A percentile compares a stretch with the other conserved stretches of the same genome.
These are phyloP conservation scores for Poecilia picta DNA, from an alignment of 2,797 vertebrate species.

Conservation along the genomic window DNA sequence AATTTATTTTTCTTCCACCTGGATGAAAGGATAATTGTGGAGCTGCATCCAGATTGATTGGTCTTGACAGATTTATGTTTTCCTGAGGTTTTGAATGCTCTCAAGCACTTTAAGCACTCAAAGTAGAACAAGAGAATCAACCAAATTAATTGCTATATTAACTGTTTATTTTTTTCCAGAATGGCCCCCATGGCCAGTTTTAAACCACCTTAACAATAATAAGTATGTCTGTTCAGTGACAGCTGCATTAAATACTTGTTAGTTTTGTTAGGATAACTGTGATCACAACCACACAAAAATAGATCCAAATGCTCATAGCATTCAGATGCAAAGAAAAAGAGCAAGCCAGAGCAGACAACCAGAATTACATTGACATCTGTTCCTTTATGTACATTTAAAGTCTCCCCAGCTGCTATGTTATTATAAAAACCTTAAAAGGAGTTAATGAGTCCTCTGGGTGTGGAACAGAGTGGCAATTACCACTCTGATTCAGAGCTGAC, in stretches of 20 bases:
- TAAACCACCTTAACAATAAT: background rate
- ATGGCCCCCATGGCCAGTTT: background rate
- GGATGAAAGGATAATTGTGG: background rate
- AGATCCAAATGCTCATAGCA: conserved; percentile 26
- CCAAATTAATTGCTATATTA: background rate
- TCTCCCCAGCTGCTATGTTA: conserved; percentile 51
- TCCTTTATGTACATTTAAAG: conserved; percentile 62
- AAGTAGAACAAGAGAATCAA: background rate
- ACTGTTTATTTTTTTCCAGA: background rate
- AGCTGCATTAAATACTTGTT: conserved; percentile 22
- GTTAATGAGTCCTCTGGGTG: conserved; percentile 59
- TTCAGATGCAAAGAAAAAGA: conserved; percentile 11
- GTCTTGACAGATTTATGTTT: background rate
- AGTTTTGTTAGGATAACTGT: background rate
- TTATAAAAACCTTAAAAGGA: conserved; percentile 58
- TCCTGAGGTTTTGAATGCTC: background rate
- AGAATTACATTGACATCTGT: conserved; percentile 61
- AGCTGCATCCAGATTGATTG: background rate
- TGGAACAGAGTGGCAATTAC: conserved; percentile 63
- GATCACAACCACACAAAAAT: conserved; percentile 1
- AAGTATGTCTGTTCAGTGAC: conserved; percentile 27
- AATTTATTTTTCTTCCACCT: background rate
- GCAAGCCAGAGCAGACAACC: conserved; percentile 28
- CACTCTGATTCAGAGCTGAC: conserved; percentile 48
- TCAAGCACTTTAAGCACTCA: background rate